Conservation (phyloP, 2,888 invertebrate genomes). For the Scaptomyza flava region DNA sequence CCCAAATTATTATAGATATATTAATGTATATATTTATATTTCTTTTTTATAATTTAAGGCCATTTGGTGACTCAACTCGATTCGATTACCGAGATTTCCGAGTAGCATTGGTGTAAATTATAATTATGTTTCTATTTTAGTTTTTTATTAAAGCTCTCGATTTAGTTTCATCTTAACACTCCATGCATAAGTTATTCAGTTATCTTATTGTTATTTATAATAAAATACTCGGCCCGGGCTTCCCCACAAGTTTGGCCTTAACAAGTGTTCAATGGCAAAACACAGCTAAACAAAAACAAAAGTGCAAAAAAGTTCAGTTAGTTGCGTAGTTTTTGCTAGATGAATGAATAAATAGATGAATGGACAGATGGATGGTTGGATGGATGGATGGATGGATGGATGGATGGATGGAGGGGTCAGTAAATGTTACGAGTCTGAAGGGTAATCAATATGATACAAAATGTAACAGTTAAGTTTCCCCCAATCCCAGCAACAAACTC, state of each 20-base stretch:
- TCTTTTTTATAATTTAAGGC: slow-evolving; percentile 14
- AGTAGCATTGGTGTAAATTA: too few species aligned
- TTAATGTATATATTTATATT: background rate
- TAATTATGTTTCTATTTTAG: background rate
- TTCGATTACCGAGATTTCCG: background rate
- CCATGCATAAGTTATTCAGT: slow-evolving; percentile 32
- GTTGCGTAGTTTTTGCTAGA: slow-evolving; percentile 16
- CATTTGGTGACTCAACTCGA: slow-evolving; percentile 22
- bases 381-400: background rate
- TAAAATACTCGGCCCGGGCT: slow-evolving; percentile 1
- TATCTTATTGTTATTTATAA: slow-evolving; percentile 26
- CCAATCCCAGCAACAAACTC: background rate
- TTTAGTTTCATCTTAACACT: background rate
- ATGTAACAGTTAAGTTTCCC: background rate
- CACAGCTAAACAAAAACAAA: background rate
- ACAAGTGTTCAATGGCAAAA: slow-evolving; percentile 10
- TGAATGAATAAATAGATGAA: background rate
- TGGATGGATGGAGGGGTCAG: slow-evolving; percentile 27
- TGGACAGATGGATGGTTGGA: too few species aligned
- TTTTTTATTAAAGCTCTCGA: background rate
- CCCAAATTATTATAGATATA: slow-evolving; percentile 5
- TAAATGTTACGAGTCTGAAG: slow-evolving; percentile 41
- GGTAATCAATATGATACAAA: slow-evolving; percentile 43
- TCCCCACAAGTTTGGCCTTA: slow-evolving; percentile 9
- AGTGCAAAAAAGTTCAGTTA: slow-evolving; percentile 24